These are phyloP conservation scores for Alviniconcha marisindica DNA, from an alignment of 1,140 invertebrate species.

Conservation along the genomic window DNA sequence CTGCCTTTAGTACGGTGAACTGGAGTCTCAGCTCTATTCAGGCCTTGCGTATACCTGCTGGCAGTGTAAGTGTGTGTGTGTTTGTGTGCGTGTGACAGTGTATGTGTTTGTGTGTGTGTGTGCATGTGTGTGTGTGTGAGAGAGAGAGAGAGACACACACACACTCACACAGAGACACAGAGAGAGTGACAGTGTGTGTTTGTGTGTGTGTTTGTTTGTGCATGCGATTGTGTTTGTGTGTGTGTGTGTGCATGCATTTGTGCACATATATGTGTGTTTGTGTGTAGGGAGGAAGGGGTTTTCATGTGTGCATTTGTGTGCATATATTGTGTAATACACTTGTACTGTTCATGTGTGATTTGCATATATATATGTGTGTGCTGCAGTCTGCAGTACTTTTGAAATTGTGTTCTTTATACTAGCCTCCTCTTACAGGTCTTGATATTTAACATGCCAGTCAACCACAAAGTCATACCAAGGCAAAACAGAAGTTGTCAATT, in stretches of 20 bases:
- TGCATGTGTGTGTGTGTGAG: not conserved
- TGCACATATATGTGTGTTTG: not conserved
- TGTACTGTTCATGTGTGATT: not conserved
- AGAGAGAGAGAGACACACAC: no score
- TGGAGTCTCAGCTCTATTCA: conserved; percentile 20
- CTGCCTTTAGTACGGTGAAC: conserved; percentile 39
- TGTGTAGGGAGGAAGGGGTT: not conserved
- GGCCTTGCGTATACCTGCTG: conserved; percentile 34
- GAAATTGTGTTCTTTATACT: no score
- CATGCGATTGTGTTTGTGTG: not conserved
- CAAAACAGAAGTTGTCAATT: no score
- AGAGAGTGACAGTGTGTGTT: no score
- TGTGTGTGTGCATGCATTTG: not conserved
- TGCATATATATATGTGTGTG: no score
- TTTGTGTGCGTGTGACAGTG: conserved; percentile 6
- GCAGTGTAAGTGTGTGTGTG: conserved; percentile 27
- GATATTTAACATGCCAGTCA: no score
- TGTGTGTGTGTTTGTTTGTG: not conserved
- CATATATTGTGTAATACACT: not conserved
- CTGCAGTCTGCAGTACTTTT: no score
- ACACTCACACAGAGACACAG: no score
- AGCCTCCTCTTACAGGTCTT: no score
- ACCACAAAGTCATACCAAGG: no score
- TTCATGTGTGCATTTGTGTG: not conserved
- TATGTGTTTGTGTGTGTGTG: not conserved